Conservation (phyloP, 2,888 invertebrate species). For the Protonemura montana region DNA sequence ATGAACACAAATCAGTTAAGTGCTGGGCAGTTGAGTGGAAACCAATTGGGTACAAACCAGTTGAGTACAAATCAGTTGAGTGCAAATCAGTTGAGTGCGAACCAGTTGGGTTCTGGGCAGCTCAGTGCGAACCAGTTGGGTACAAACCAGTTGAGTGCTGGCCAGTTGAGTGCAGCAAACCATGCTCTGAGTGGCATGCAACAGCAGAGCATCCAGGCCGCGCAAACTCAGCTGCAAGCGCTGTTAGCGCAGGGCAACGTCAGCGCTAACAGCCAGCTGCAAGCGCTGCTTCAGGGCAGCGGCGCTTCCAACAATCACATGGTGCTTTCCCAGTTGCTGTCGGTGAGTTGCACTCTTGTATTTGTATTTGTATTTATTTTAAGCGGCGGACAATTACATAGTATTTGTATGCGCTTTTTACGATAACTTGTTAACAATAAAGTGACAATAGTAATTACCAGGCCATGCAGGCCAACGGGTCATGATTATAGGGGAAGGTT, state of each 20-base stretch:
- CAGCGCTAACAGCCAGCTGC: slow-evolving; percentile 47
- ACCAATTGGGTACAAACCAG: not conserved
- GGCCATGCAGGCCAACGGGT: no score
- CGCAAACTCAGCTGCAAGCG: slow-evolving; percentile 47
- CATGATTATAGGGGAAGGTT: no score
- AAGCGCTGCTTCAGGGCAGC: slow-evolving; percentile 45
- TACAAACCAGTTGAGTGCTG: not conserved
- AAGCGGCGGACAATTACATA: no score
- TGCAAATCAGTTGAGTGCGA: not conserved
- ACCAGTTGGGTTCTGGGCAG: not conserved
- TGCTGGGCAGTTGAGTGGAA: not conserved
- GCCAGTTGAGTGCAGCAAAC: not conserved
- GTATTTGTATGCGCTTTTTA: no score
- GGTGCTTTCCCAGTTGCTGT: slow-evolving; percentile 49
- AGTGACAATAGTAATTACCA: no score
- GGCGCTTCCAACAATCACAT: slow-evolving; percentile 46
- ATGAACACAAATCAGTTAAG: not conserved
- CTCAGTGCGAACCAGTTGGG: not conserved
- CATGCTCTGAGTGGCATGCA: not conserved
- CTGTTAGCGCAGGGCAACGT: slow-evolving; percentile 43
- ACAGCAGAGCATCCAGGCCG: slow-evolving; percentile 43
- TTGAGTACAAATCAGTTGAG: not conserved
- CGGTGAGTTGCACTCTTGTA: slow-evolving; percentile 35
- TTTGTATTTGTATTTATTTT: not conserved
- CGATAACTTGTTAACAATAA: no score